Conservation (phyloP, 2,888 invertebrate species). For the Xiphydria camelus region DNA sequence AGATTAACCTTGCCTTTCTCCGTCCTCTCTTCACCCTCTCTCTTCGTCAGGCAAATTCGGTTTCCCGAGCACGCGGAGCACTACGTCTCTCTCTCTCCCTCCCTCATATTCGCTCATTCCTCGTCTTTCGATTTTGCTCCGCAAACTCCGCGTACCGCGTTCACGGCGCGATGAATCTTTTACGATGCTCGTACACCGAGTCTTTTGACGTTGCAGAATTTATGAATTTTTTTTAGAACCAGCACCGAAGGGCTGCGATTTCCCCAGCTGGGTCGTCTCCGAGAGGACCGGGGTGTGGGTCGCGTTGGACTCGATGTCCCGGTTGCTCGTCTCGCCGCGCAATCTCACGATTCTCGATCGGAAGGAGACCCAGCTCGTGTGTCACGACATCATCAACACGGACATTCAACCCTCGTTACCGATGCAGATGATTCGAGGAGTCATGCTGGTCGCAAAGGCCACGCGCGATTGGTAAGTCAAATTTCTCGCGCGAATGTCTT, state of each 20-base stretch:
- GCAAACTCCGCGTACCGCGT: too few species aligned
- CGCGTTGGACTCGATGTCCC: slow-evolving; percentile 43
- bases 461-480: slow-evolving; percentile 49
- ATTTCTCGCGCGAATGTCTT: too few species aligned
- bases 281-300: slow-evolving; percentile 48
- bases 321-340: slow-evolving; percentile 39
- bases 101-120: too few species aligned
- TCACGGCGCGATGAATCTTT: too few species aligned
- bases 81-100: too few species aligned
- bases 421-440: slow-evolving; percentile 27
- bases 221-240: slow-evolving; percentile 37
- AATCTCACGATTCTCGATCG: slow-evolving; percentile 48
- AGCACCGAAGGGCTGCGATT: slow-evolving; percentile 36
- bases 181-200: too few species aligned
- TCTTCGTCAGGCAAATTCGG: too few species aligned
- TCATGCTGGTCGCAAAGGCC: slow-evolving; percentile 45
- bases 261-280: slow-evolving; percentile 45
- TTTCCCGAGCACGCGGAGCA: too few species aligned
- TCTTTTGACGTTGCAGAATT: too few species aligned
- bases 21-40: too few species aligned
- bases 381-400: slow-evolving; percentile 37
- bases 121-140: too few species aligned
- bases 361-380: slow-evolving; percentile 45
- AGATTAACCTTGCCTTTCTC: slow-evolving; percentile 32
- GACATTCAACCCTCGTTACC: slow-evolving; percentile 28